Conservation (phyloP, 2,113 vertebrate species). For the Gymnobelideus leadbeateri region DNA sequence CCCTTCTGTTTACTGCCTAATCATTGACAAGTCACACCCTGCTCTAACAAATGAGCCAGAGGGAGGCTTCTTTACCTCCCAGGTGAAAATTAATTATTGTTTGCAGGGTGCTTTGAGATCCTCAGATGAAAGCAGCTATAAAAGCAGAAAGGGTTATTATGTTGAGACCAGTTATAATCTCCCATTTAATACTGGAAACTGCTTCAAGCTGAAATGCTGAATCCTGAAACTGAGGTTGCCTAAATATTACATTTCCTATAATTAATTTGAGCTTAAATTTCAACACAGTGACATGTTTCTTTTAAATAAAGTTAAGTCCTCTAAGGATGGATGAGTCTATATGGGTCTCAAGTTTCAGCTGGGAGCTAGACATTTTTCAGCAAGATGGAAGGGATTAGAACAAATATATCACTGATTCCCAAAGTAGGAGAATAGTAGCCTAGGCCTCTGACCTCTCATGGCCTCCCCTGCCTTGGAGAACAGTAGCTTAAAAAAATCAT, state of each 20-base stretch:
- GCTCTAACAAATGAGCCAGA: constrained; percentile 47
- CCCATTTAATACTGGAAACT: constrained; percentile 76
- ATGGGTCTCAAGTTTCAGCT: constrained; percentile 57
- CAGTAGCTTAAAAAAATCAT: neutral
- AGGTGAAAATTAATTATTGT: constrained; percentile 69
- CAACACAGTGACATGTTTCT: constrained; percentile 67
- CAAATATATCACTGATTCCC: constrained; percentile 7
- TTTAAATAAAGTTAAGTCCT: constrained; percentile 74
- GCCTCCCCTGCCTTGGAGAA: neutral
- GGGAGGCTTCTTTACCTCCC: constrained; percentile 57
- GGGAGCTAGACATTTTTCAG: constrained; percentile 40
- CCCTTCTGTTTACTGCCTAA: constrained; percentile 39
- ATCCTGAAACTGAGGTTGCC: constrained; percentile 66
- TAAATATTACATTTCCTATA: constrained; percentile 73
- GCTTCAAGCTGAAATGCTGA: constrained; percentile 67
- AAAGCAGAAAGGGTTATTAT: constrained; percentile 72
- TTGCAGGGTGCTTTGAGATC: constrained; percentile 73
- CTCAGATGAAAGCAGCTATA: constrained; percentile 76
- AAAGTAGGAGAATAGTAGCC: neutral
- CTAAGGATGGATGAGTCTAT: constrained; percentile 55
- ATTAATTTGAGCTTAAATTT: constrained; percentile 74
- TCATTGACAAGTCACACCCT: neutral
- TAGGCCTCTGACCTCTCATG: neutral
- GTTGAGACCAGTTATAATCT: constrained; percentile 58
- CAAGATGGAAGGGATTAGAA: neutral